phyloP scores from a whole-genome alignment of 2,113 vertebrate genomes.

The Myotis brandtii region DNA sequence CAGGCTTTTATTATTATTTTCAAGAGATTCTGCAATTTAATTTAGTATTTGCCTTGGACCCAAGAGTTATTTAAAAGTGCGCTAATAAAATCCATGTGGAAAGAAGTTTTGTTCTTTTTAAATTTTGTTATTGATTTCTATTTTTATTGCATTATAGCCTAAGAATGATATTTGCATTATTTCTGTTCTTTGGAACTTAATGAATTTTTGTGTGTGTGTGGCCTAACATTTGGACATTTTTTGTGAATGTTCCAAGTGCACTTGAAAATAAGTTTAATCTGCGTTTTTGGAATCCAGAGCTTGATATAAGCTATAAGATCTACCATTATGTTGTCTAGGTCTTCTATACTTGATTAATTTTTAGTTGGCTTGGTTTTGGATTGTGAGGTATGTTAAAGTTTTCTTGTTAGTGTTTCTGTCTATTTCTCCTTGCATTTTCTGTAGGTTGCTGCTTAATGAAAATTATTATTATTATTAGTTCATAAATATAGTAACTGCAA shows the following conservation, averaged over 20 bases:
- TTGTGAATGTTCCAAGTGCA: background rate
- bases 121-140: slow-evolving; percentile 44
- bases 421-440: slow-evolving; percentile 18
- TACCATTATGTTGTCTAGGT: slow-evolving; percentile 1
- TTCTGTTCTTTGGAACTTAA: slow-evolving; percentile 11
- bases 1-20: slow-evolving; percentile 53
- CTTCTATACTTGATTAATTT: slow-evolving; percentile 18
- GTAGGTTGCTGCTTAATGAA: slow-evolving; percentile 8
- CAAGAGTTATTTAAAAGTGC: background rate
- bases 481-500: slow-evolving; percentile 38
- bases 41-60: slow-evolving; percentile 27
- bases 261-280: slow-evolving; percentile 43
- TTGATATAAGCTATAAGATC: background rate
- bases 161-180: slow-evolving; percentile 40
- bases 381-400: slow-evolving; percentile 45
- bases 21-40: slow-evolving; percentile 13
- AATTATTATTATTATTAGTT: background rate
- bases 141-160: slow-evolving; percentile 40
- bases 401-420: slow-evolving; percentile 17
- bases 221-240: background rate
- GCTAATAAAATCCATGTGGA: background rate
- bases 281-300: background rate
- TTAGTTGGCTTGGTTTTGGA: slow-evolving; percentile 44
- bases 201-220: slow-evolving; percentile 24
- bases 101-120: background rate